Evolutionary conservation across 2,113 vertebrate genomes (phyloP), one percentile per base, ranked within the genome.

Genomic region (Nipponia nippon): DNA sequence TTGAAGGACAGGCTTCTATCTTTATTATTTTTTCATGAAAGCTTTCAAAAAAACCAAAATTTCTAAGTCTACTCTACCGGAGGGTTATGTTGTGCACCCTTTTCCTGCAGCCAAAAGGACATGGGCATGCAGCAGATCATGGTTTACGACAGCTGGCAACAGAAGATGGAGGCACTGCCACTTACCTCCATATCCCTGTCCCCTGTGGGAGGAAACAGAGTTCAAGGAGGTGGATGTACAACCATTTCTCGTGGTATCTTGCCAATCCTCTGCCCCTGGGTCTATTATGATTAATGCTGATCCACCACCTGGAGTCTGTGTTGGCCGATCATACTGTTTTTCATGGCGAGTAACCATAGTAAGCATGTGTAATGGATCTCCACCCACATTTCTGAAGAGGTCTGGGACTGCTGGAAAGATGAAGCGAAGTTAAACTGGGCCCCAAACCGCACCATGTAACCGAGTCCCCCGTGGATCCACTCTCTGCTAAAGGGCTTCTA

Each of bases 331-430:
- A 5, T 34, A 12, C 73, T 95, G 84, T 87, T 95, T 90, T 95
- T 83, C 91, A 94, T 83, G 93, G 87, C 42, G 5, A 95, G 80
- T 63, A 95, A 90, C 95, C 80, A 92, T 71, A 96, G 88, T 66
- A 95, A 97, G 95, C 66, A 87, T 95, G 62, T 92, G 83, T 80
- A 87, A 95, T 44, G 77, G 70, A 91, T 83, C 91, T 91, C 81
- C 90, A 93, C 72, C 90, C 83, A 92, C 55, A 91, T 72, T 85
- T 94, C 19, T 91, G 42, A 89, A 89, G 66, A 96, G 73, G 66
- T 87, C 62, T 95, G 82, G 58, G 58, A 52, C 53, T 87, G 44
- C 77, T 82, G 65, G 70, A 89, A 90, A 89, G 67, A 75, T 26
- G 38, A 87, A 92, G 34, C 1, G 6, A 92, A 83, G 62, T 52